phyloP scores from a whole-genome alignment of 2,888 invertebrate genomes.

The Erannis defoliaria region DNA sequence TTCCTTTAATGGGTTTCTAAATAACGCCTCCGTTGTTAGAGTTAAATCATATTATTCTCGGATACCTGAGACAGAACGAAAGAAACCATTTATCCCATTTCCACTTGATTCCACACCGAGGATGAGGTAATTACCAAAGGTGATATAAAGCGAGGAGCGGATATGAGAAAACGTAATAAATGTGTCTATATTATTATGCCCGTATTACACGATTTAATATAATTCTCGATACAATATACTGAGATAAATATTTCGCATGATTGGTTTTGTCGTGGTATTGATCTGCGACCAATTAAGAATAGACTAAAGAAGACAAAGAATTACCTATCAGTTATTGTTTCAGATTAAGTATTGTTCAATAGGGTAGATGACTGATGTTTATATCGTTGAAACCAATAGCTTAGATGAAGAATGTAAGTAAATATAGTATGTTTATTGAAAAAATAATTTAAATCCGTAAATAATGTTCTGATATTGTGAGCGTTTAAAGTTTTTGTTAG shows the following conservation, averaged over 20 bases:
- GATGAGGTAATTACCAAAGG: constrained; percentile 27
- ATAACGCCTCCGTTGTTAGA: not conserved
- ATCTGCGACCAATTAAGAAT: constrained; percentile 1
- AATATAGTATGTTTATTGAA: no score
- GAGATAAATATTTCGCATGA: no score
- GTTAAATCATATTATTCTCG: constrained; percentile 7
- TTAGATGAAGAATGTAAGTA: no score
- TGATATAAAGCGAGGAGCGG: constrained; percentile 26
- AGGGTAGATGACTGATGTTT: no score
- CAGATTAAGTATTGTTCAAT: no score
- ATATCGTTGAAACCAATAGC: no score
- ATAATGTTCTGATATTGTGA: no score
- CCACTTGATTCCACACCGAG: constrained; percentile 20
- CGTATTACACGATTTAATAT: constrained; percentile 22
- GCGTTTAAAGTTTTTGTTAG: no score
- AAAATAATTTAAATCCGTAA: no score
- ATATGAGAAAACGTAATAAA: constrained; percentile 37
- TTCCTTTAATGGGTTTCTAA: no score
- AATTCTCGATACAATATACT: constrained; percentile 17
- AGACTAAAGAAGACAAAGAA: no score
- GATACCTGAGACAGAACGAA: constrained; percentile 9
- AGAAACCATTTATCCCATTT: constrained; percentile 23
- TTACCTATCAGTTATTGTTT: not conserved
- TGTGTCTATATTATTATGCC: constrained; percentile 28
- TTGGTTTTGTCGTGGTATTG: constrained; percentile 16